A percentile compares a stretch with the other conserved stretches of the same genome.
Conservation (phyloP, 1,140 invertebrate genomes). For the Globodera rostochiensis region DNA sequence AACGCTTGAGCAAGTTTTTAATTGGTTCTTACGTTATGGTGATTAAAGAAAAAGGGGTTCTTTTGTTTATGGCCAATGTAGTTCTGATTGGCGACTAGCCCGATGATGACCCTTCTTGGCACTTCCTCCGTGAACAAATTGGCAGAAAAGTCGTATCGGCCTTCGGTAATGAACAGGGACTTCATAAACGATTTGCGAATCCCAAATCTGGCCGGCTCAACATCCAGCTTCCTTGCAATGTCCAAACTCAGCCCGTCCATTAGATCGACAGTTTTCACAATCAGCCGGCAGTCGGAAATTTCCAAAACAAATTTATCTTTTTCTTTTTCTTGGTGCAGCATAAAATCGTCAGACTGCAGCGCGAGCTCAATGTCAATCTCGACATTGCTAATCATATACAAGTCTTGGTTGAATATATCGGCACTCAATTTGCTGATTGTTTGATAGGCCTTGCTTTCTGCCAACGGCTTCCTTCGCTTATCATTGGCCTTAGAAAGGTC, state of each 20-base stretch:
- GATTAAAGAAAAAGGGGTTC: constrained; percentile 29
- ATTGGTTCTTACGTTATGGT: constrained; percentile 10
- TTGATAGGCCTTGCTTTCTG: background rate
- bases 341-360: constrained; percentile 6
- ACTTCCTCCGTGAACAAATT: constrained; percentile 36
- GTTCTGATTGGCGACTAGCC: constrained; percentile 1
- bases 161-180: constrained; percentile 16
- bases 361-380: constrained; percentile 16
- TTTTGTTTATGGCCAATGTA: constrained; percentile 18
- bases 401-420: constrained; percentile 19
- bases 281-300: background rate
- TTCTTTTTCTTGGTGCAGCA: background rate
- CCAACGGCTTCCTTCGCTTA: background rate
- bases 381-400: constrained; percentile 7
- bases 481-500: background rate
- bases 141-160: constrained; percentile 12
- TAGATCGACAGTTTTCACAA: constrained; percentile 19
- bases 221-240: background rate
- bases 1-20: too few species aligned
- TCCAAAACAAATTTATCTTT: background rate
- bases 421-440: constrained; percentile 1
- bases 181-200: constrained; percentile 30
- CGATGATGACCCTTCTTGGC: constrained; percentile 27
- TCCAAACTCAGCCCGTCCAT: constrained; percentile 33
- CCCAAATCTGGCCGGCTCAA: constrained; percentile 21